Conservation (phyloP, 23 tunicate species). For the Styela clava region DNA sequence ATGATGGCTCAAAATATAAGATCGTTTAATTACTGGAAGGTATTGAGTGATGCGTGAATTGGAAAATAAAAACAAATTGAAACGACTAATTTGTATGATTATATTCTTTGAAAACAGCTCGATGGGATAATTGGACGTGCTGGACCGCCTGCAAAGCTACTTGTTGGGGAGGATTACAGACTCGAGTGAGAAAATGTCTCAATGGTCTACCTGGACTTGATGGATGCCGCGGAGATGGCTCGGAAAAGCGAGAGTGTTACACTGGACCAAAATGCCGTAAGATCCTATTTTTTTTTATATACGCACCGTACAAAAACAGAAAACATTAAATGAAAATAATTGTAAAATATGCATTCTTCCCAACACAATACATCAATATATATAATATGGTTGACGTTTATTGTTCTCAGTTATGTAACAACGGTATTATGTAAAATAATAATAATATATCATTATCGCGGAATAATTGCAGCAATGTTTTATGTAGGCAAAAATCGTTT, state of each 20-base stretch:
- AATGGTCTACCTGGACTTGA: constrained; percentile 9
- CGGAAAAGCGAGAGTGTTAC: neutral
- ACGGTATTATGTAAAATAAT: too few relatives aligned
- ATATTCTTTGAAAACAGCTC: neutral
- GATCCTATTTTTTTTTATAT: neutral
- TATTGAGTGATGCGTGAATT: too few relatives aligned
- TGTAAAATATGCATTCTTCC: neutral
- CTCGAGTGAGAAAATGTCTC: constrained; percentile 1
- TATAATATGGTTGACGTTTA: too few relatives aligned
- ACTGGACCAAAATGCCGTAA: constrained; percentile 3
- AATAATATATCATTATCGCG: neutral
- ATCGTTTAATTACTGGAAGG: too few relatives aligned
- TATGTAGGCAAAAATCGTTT: neutral
- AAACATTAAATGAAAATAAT: neutral
- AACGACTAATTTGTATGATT: neutral
- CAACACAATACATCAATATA: too few relatives aligned
- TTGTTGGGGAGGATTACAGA: constrained; percentile 22
- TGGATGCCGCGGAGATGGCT: constrained; percentile 10
- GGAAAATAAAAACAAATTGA: too few relatives aligned
- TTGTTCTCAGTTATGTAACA: too few relatives aligned
- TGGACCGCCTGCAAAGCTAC: constrained; percentile 20
- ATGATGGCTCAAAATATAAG: too few relatives aligned
- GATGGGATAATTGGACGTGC: constrained; percentile 9
- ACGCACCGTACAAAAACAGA: neutral
- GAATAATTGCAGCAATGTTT: neutral